phyloP scores from a whole-genome alignment of 2,888 invertebrate genomes.

The Ophion ventricosus region DNA sequence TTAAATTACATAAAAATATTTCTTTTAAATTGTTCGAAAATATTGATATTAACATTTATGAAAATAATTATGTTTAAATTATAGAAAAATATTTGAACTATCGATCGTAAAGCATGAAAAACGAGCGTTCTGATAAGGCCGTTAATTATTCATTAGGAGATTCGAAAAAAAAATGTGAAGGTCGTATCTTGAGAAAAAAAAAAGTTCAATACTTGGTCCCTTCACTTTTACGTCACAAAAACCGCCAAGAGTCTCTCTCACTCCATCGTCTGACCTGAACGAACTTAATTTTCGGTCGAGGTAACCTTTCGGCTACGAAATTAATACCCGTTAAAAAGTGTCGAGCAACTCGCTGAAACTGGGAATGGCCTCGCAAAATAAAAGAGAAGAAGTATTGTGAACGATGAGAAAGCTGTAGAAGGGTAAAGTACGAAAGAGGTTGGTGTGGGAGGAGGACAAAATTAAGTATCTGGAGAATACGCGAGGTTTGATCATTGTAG shows the following conservation, averaged over 20 bases:
- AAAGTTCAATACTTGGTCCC: not conserved
- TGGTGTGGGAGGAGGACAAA: not conserved
- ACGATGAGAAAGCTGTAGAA: not conserved
- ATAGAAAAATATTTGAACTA: not conserved
- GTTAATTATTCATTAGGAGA: not conserved
- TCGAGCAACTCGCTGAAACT: slow-evolving; percentile 34
- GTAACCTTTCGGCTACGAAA: slow-evolving; percentile 33
- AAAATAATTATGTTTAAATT: not conserved
- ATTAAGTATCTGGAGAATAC: slow-evolving; percentile 7
- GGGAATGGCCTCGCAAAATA: slow-evolving; percentile 12
- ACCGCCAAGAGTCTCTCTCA: not conserved
- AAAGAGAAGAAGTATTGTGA: not conserved
- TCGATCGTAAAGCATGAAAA: not conserved
- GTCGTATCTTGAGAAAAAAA: not conserved
- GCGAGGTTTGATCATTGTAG: slow-evolving; percentile 30
- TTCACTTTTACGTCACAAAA: slow-evolving; percentile 17
- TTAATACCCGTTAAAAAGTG: slow-evolving; percentile 49
- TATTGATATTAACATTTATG: not conserved
- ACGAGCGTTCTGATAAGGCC: not conserved
- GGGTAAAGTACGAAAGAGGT: not conserved
- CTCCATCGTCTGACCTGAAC: not conserved
- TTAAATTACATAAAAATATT: not conserved
- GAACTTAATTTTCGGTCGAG: slow-evolving; percentile 25
- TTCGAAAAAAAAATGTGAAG: not conserved
- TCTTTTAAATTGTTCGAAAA: not conserved